Conservation (phyloP, 2,797 vertebrate species). For the Myoxocephalus aenaeus region DNA sequence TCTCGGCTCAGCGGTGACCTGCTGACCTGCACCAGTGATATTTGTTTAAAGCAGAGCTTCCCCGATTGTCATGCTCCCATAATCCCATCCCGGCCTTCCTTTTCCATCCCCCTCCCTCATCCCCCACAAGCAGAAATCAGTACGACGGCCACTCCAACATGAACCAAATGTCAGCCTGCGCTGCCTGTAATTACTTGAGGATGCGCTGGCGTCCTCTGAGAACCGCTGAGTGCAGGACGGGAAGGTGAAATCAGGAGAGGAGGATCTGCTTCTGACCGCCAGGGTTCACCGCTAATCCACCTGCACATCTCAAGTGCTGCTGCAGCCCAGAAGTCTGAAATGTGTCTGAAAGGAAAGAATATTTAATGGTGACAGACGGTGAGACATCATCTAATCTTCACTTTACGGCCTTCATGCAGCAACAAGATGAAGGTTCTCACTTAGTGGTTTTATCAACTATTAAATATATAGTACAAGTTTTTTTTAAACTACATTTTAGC, state of each 20-base stretch:
- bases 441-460: too few relatives aligned
- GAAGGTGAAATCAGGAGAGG: constrained; percentile 21
- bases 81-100: constrained; percentile 58
- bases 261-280: not conserved
- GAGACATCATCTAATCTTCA: too few relatives aligned
- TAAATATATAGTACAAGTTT: too few relatives aligned
- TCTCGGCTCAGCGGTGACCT: constrained; percentile 28
- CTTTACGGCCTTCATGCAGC: too few relatives aligned
- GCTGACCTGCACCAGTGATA: constrained; percentile 48
- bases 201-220: too few relatives aligned
- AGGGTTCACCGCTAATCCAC: constrained; percentile 6
- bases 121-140: constrained; percentile 75
- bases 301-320: constrained; percentile 7
- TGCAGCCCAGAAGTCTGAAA: not conserved
- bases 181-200: not conserved
- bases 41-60: constrained; percentile 67
- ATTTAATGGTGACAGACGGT: constrained; percentile 29
- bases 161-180: constrained; percentile 79
- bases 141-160: constrained; percentile 80
- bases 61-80: constrained; percentile 62
- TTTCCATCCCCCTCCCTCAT: constrained; percentile 18
- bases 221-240: not conserved
- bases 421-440: too few relatives aligned
- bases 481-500: too few relatives aligned
- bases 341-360: not conserved